Conservation (phyloP, 1,140 invertebrate species). For the Drosophila varians region DNA sequence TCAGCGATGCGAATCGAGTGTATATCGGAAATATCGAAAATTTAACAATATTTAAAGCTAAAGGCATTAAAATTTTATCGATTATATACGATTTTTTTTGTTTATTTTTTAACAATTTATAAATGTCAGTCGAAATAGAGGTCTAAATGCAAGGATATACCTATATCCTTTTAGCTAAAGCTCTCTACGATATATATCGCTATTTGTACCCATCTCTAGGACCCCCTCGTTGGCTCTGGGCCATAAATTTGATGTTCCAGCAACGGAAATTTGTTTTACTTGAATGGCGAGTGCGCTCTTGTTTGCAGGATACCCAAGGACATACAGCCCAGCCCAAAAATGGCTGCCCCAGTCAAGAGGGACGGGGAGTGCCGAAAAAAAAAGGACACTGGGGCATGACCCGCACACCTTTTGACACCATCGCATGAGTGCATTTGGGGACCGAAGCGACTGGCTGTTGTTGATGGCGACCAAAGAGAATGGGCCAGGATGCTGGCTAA, state of each 20-base stretch:
- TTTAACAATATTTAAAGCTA: too few relatives aligned
- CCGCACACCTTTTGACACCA: conserved; percentile 68
- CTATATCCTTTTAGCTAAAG: not conserved
- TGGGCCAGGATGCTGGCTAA: conserved; percentile 1
- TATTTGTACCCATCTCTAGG: not conserved
- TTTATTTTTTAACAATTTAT: too few relatives aligned
- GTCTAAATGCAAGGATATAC: too few relatives aligned
- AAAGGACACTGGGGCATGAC: conserved; percentile 56
- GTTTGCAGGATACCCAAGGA: conserved; percentile 51
- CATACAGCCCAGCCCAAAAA: conserved; percentile 2
- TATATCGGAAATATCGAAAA: not conserved
- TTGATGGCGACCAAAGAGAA: conserved; percentile 23
- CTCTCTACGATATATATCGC: not conserved
- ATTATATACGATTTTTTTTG: too few relatives aligned
- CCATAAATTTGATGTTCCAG: conserved; percentile 74
- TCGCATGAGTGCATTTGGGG: conserved; percentile 52
- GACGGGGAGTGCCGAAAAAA: not conserved
- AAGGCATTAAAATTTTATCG: too few relatives aligned
- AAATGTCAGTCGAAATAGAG: too few relatives aligned
- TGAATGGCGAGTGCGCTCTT: conserved; percentile 63
- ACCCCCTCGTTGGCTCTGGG: conserved; percentile 20
- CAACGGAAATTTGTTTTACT: conserved; percentile 78
- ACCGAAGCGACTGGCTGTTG: conserved; percentile 29
- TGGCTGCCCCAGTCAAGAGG: not conserved
- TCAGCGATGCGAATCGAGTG: not conserved